Evolutionary conservation across 2,888 invertebrate species (phyloP), one percentile per base, ranked within the genome.

Genomic region (Zeuzera pyrina): DNA sequence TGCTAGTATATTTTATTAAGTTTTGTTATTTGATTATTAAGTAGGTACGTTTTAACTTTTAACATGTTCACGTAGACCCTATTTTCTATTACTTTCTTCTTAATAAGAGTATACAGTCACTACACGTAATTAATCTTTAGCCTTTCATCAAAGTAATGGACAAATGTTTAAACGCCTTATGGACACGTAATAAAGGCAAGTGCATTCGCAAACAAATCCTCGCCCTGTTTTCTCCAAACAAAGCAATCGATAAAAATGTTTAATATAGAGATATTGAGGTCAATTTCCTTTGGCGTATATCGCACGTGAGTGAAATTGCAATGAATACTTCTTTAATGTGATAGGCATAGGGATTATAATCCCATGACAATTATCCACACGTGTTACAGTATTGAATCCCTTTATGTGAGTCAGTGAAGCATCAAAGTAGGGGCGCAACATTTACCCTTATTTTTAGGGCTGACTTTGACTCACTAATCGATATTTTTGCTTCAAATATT

Each of bases 91-190:
- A n/a, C n/a, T n/a, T n/a, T n/a, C n/a, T n/a, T n/a, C n/a, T n/a
- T n/a, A n/a, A n/a, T n/a, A n/a, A n/a, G n/a, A n/a, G n/a, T n/a
- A n/a, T n/a, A n/a, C n/a, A n/a, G n/a, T n/a, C n/a, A n/a, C n/a
- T n/a, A n/a, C n/a, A n/a, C n/a, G n/a, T n/a, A n/a, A 10, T 22
- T n/a, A 22, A 22, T 22, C n/a, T 10, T 22, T 19, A 19, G 42
- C 49, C 48, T 59, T 65, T 58, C 60, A 70, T 74, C 53, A 61
- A 50, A 43, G 42, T 68, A 68, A 69, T 71, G 62, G 61, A 38
- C 59, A 66, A 74, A 77, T 72, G 70, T 77, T 73, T 64, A 56
- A 49, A 47, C 53, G 46, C 47, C 36, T 48, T 45, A 45, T 45
- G 43, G n/a, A n/a, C 43, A 33, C 41, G 37, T 43, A 47, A 25